Evolutionary conservation across 2,113 vertebrate species (phyloP).

Genomic region (Athene noctua): DNA sequence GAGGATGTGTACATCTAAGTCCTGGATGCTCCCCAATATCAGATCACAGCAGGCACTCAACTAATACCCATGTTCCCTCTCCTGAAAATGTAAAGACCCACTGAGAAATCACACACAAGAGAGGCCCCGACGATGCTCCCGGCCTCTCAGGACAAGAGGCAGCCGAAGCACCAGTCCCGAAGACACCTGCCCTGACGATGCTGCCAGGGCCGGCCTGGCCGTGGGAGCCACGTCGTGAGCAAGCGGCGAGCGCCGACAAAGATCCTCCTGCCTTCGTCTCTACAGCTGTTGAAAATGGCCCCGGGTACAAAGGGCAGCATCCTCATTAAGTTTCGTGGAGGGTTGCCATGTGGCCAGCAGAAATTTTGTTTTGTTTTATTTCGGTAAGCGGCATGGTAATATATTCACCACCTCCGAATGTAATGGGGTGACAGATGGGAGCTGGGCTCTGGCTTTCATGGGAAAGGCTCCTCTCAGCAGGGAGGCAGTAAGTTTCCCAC

Average conservation of each 20-base stretch:
- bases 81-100: neutral
- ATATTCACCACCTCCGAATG: neutral
- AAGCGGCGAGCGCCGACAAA: neutral
- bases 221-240: neutral
- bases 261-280: slow-evolving; percentile 1
- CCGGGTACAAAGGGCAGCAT: neutral
- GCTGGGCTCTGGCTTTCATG: slow-evolving; percentile 48
- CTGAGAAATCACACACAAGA: neutral
- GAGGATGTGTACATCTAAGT: neutral
- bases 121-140: neutral
- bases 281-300: slow-evolving; percentile 37
- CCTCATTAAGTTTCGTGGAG: neutral
- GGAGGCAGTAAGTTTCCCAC: slow-evolving; percentile 45
- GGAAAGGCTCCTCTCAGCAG: slow-evolving; percentile 55
- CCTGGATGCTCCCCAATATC: slow-evolving; percentile 25
- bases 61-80: slow-evolving; percentile 22
- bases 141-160: neutral
- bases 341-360: slow-evolving; percentile 60
- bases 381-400: neutral
- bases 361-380: slow-evolving; percentile 53
- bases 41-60: neutral
- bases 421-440: slow-evolving; percentile 65
- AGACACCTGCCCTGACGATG: neutral
- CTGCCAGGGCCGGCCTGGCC: fast-evolving
- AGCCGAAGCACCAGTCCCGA: neutral